These are phyloP conservation scores for Dermochelys coriacea DNA, from an alignment of 2,797 vertebrate genomes.

Conservation along the genomic window DNA sequence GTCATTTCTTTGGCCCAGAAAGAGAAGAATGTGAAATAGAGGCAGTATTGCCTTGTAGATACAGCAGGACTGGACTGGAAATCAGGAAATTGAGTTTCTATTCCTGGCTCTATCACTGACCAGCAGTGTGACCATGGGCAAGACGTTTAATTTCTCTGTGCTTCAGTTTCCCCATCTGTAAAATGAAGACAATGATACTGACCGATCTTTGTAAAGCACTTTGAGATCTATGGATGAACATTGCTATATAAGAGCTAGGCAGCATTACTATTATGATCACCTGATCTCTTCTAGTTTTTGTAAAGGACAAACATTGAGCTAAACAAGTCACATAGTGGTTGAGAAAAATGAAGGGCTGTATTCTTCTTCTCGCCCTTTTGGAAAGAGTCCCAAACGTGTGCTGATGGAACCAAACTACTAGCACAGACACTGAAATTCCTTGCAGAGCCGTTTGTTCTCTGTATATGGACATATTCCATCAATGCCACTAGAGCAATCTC, in stretches of 20 bases:
- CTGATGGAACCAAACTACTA: background rate
- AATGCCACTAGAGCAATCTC: background rate
- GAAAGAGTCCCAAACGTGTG: background rate
- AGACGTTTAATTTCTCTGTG: background rate
- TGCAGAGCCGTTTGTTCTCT: background rate
- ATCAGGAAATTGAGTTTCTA: background rate
- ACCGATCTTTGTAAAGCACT: background rate
- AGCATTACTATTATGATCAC: background rate
- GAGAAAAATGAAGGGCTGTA: background rate
- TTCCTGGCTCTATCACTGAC: background rate
- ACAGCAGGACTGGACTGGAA: background rate
- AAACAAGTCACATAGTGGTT: background rate
- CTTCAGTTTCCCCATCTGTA: background rate
- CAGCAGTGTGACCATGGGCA: background rate
- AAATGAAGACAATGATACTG: background rate
- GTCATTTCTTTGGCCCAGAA: background rate
- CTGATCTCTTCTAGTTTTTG: background rate
- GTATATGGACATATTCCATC: background rate
- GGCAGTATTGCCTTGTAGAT: background rate
- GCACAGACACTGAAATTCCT: background rate
- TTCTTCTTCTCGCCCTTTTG: background rate
- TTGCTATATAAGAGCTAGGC: background rate
- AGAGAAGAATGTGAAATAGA: background rate
- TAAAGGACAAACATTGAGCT: background rate
- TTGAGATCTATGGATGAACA: accelerated